A percentile compares a stretch with the other conserved stretches of the same genome.
Evolutionary conservation across 2,888 invertebrate species (phyloP).

Genomic region (Hipparchia sbordonii): DNA sequence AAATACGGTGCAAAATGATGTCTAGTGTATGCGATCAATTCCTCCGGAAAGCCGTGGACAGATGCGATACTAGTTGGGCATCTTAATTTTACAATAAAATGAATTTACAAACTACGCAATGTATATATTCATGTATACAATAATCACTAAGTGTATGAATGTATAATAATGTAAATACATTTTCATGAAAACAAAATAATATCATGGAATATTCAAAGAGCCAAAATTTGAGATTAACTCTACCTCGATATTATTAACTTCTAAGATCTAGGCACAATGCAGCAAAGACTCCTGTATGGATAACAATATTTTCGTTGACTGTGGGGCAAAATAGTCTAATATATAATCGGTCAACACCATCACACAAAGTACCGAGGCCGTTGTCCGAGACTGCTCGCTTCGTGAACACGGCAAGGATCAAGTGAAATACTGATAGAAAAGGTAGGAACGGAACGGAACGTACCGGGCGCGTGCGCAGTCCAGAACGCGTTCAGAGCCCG

Average conservation of each 20-base stretch:
- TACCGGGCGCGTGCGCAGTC: slow-evolving; percentile 46
- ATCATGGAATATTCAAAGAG: slow-evolving; percentile 83
- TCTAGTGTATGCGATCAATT: slow-evolving; percentile 60
- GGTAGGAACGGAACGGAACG: slow-evolving; percentile 31
- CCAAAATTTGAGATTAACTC: slow-evolving; percentile 83
- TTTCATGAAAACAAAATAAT: slow-evolving; percentile 82
- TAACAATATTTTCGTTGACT: slow-evolving; percentile 81
- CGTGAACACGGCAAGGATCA: slow-evolving; percentile 31
- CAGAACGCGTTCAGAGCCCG: slow-evolving; percentile 60
- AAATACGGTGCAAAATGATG: slow-evolving; percentile 48
- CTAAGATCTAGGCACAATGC: slow-evolving; percentile 84
- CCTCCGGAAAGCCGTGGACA: slow-evolving; percentile 64
- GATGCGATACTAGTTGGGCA: slow-evolving; percentile 68
- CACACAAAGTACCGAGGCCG: slow-evolving; percentile 65
- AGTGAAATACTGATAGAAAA: slow-evolving; percentile 22
- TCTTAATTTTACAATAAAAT: slow-evolving; percentile 79
- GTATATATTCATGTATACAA: slow-evolving; percentile 82
- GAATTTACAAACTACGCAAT: slow-evolving; percentile 82
- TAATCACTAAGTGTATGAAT: slow-evolving; percentile 78
- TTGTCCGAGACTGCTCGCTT: slow-evolving; percentile 58
- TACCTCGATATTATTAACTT: slow-evolving; percentile 82
- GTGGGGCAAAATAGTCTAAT: slow-evolving; percentile 71
- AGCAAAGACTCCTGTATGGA: slow-evolving; percentile 83
- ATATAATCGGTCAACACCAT: slow-evolving; percentile 66
- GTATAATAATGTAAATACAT: slow-evolving; percentile 82